Evolutionary conservation across 2,113 vertebrate genomes (phyloP).

Genomic region (Cygnus buccinator): DNA sequence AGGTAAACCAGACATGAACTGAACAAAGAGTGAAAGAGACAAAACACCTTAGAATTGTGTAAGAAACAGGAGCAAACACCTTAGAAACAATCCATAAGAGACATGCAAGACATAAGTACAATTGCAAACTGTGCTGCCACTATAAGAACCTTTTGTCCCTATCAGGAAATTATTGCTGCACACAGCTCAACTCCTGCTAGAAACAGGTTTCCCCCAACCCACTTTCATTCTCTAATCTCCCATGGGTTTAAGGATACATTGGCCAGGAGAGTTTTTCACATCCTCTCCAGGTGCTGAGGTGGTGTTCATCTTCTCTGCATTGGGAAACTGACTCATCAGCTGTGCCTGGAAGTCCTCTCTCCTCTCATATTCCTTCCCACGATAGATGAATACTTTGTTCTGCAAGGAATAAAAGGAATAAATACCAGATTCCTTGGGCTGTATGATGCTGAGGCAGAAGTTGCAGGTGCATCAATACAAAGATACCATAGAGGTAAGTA

Average conservation of each 20-base stretch:
- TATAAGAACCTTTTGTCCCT: background rate
- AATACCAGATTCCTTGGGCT: background rate
- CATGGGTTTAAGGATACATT: conserved; percentile 88
- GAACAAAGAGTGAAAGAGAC: background rate
- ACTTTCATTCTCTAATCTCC: background rate
- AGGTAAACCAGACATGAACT: background rate
- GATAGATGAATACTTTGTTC: conserved; percentile 99
- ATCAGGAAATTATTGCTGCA: background rate
- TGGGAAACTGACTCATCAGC: conserved; percentile 94
- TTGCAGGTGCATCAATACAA: background rate
- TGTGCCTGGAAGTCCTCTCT: conserved; percentile 96
- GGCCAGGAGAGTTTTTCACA: conserved; percentile 84
- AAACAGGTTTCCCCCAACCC: background rate
- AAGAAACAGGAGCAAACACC: background rate
- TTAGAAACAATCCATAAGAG: background rate
- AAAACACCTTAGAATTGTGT: background rate
- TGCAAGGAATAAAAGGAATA: conserved; percentile 40
- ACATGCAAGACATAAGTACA: background rate
- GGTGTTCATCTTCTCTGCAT: conserved; percentile 91
- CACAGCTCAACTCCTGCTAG: background rate
- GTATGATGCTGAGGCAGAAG: background rate
- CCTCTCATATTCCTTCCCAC: conserved; percentile 96
- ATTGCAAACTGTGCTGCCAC: background rate
- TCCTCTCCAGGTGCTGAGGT: conserved; percentile 90
- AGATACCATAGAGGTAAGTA: background rate